Evolutionary conservation across 2,797 vertebrate species (phyloP).

Genomic region (Phrynocephalus guinanensis): DNA sequence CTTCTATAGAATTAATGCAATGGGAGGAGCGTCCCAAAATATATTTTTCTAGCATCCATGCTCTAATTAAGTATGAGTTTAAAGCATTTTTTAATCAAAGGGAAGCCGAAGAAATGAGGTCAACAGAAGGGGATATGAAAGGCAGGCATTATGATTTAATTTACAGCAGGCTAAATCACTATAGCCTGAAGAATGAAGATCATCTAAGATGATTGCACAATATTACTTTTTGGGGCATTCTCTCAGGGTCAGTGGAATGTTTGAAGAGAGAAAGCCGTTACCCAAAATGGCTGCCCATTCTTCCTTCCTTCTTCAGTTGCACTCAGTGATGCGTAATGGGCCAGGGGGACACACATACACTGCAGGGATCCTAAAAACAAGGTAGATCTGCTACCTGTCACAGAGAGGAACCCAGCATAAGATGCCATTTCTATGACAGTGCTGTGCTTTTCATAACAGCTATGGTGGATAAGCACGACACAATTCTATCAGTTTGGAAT

Average conservation of each 20-base stretch:
- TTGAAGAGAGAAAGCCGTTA: neutral
- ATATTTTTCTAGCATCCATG: conserved; percentile 22
- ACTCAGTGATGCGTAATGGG: too few species aligned
- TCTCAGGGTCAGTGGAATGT: neutral
- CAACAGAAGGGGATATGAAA: conserved; percentile 43
- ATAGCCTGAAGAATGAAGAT: neutral
- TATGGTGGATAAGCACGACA: too few species aligned
- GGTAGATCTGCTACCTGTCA: too few species aligned
- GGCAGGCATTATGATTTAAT: conserved; percentile 16
- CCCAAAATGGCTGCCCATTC: neutral
- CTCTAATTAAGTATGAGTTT: conserved; percentile 19
- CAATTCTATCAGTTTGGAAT: too few species aligned
- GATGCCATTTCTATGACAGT: neutral
- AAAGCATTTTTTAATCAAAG: conserved; percentile 46
- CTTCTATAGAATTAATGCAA: neutral
- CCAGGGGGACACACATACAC: neutral
- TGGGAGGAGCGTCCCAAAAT: conserved; percentile 23
- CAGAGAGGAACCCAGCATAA: neutral
- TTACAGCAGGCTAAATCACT: conserved; percentile 27
- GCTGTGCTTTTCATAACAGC: neutral
- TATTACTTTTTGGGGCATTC: neutral
- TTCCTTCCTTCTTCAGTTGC: neutral
- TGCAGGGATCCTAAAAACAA: neutral
- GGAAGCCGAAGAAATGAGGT: neutral
- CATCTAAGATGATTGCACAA: neutral